A percentile compares a stretch with the other conserved stretches of the same genome.
Evolutionary conservation across 2,113 vertebrate genomes (phyloP).

Genomic region (Notothenia coriiceps): DNA sequence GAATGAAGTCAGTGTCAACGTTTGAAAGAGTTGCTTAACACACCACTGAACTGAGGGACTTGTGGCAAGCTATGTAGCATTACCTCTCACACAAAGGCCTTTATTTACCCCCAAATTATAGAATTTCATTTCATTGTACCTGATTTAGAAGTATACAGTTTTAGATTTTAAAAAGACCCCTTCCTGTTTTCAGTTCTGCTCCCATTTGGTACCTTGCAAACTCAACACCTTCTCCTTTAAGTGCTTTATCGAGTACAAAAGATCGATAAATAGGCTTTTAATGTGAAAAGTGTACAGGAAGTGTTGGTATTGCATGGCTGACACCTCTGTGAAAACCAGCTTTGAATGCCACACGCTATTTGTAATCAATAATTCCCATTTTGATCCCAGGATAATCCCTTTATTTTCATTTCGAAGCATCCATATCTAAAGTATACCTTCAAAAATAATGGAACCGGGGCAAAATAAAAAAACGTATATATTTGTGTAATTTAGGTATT

Average conservation of each 20-base stretch:
- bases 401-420: not conserved
- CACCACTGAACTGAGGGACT: not conserved
- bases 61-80: not conserved
- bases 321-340: not conserved
- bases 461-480: not conserved
- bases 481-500: not conserved
- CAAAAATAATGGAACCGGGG: not conserved
- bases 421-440: not conserved
- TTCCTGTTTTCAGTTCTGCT: not conserved
- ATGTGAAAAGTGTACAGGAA: not conserved
- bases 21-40: not conserved
- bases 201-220: not conserved
- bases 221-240: not conserved
- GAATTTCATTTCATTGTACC: not conserved
- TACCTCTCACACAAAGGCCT: not conserved
- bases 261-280: not conserved
- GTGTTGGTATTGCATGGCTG: not conserved
- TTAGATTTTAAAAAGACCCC: not conserved
- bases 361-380: not conserved
- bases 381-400: not conserved
- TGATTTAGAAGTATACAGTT: not conserved
- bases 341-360: not conserved
- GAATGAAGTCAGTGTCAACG: slow-evolving; percentile 8
- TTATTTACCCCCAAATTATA: not conserved
- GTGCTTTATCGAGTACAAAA: not conserved